Percentiles rank a stretch among this genome's conserved stretches.
phyloP scores from a whole-genome alignment of 2,797 vertebrate genomes.

The Hyperoplus immaculatus region DNA sequence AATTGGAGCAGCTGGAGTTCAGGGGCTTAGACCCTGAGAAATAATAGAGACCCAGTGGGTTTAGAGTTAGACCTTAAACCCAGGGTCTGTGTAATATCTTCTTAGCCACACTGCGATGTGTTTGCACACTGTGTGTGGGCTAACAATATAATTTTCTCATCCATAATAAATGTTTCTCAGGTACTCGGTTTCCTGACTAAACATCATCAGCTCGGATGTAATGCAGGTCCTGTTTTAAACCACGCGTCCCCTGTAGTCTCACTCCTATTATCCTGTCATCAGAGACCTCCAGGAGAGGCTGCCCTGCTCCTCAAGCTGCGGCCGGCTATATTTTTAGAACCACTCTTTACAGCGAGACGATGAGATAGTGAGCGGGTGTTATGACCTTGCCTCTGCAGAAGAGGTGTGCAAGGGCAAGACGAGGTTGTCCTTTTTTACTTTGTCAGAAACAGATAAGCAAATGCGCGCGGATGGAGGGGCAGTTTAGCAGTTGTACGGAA shows the following conservation, averaged over 20 bases:
- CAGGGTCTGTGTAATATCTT: conserved; percentile 23
- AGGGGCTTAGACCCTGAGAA: conserved; percentile 32
- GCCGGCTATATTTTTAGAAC: conserved; percentile 57
- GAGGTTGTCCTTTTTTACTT: conserved; percentile 17
- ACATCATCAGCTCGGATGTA: conserved; percentile 41
- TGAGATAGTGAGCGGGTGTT: conserved; percentile 51
- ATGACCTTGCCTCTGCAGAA: conserved; percentile 51
- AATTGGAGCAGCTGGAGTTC: conserved; percentile 30
- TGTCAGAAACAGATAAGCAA: conserved; percentile 46
- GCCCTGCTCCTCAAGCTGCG: conserved; percentile 45
- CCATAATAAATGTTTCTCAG: conserved; percentile 46
- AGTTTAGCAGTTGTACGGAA: conserved; percentile 12
- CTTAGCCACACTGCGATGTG: conserved; percentile 15
- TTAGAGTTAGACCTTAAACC: conserved; percentile 20
- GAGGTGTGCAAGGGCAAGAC: conserved; percentile 26
- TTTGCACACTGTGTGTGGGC: conserved; percentile 53
- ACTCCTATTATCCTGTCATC: conserved; percentile 67
- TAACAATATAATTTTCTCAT: conserved; percentile 37
- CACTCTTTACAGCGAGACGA: conserved; percentile 15
- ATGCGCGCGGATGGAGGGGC: conserved; percentile 23
- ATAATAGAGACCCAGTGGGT: conserved; percentile 42
- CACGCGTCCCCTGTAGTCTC: conserved; percentile 44
- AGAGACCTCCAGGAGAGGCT: conserved; percentile 65
- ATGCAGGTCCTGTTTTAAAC: conserved; percentile 49
- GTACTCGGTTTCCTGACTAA: conserved; percentile 48